Evolutionary conservation across 1,140 invertebrate species (phyloP), one percentile per base, ranked within the genome.

Genomic region (Heliothis virescens): DNA sequence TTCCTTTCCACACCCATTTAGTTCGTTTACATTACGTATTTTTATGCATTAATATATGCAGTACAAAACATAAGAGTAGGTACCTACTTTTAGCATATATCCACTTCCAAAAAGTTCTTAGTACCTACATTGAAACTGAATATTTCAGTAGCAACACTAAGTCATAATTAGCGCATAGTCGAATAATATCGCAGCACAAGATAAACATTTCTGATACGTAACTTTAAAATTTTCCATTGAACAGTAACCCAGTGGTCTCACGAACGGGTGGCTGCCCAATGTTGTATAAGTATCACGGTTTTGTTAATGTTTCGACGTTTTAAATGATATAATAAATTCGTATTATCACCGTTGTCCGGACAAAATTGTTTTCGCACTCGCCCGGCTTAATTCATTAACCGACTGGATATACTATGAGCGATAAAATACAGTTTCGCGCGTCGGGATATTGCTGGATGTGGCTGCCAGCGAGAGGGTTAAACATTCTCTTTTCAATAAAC

Each of bases 261-360:
- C 79, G 59, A 59, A 13, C 77, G 79, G 79, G 65, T 77, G 77
- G n/a, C 73, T 74, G 77, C 63, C 69, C 77, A 79, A 75, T 80
- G 75, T 80, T 80, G 79, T 78, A 83, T 79, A 84, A 86, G 84
- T 86, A 88, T 86, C 82, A 87, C 85, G 81, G 87, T 87, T 89
- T 86, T 83, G 87, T 89, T 89, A 88, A 89, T 88, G 84, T 87
- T 91, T 85, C 84, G 85, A 89, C 87, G 86, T 91, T 91, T 91
- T 87, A 90, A 92, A 91, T 91, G 90, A 91, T 92, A 92, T 89
- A 91, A 91, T 92, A 92, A 92, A 92, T 91, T 90, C 81, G 88
- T 85, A 91, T 92, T 92, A 92, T 92, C 91, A 85, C 88, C 85
- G 86, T 85, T 55, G 83, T 81, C 80, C 86, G 80, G 85, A 89